Evolutionary conservation across 2,888 invertebrate genomes (phyloP), one percentile per base, ranked within the genome.

Genomic region (Coelopa pilipes): DNA sequence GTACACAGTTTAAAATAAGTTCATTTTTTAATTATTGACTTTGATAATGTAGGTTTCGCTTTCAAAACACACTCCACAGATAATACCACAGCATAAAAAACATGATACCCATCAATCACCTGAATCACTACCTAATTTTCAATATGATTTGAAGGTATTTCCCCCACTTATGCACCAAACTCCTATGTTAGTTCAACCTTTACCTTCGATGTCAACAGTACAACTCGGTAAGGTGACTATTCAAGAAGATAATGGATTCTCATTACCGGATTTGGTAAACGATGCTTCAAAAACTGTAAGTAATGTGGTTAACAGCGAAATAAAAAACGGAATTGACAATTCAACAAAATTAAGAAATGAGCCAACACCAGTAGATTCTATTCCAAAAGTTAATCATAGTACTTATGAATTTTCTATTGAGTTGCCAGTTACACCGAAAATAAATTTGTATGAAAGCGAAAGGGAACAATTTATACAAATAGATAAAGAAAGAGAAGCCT

Each of bases 331-430:
- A 49, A 72, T 59, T 34, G 65, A 72, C 45, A 17, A 7, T 67
- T 19, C 34, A 49, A 13, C 17, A 45, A 50, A 55, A 19, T 34
- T 67, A 70, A 53, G 46, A 17, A 15, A 67, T n/a, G 15, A 70
- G 55, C n/a, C 45, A 78, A 76, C 45, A 66, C 55, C 73, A 34
- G 34, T 34, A 34, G 7, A 4, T 4, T 34, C 34, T 34, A 7
- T 34, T 34, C 34, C 34, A 34, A 34, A 34, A 34, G 34, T 34
- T 34, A 34, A 34, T 15, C 67, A 67, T 62, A 81, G 78, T 15
- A 77, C 72, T 57, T 79, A 78, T 73, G 86, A 86, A 69, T 86
- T 79, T 77, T 80, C 85, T 21, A 87, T 87, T 72, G 87, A 87
- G 72, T 53, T 87, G 73, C 83, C 86, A 10, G 84, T 83, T 74